Base-by-base conservation (phyloP, 30 jellyfish, hydroid and myxozoan species). In the Sanderia malayensis region DNA sequence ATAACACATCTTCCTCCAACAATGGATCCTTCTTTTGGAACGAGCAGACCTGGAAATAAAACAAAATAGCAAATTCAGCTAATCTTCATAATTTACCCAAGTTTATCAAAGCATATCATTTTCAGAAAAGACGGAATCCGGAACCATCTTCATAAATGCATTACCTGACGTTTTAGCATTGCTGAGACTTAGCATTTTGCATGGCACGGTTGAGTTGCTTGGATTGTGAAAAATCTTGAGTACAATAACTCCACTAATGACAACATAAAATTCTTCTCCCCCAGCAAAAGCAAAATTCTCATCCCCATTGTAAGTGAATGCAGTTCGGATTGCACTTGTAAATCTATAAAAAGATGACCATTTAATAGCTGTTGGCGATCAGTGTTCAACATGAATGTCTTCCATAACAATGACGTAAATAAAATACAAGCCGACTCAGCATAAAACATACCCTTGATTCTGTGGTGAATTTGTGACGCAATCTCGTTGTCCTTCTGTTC, bases 221-320 rank as follows among this genome's bases (percentile, higher is more conserved):
- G 89, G 88, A 62, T 84, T 49, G 47, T 67, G 95, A 41, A 74
- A 71, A 33, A 67, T 53, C 76, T 84, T 63, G 27, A 75, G 29
- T 26, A 84, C 90, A 8, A 84, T 27, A 61, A 70, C 76, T 30
- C 87, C 37, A 47, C 79, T 86, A 67, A 86, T 80, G 22, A 67
- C 79, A 20, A 86, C 94, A 45, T 75, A 86, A 23, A 86, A 73
- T 49, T 86, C 96, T 74, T 86, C 96, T 19, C 96, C 96, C 32
- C 94, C 96, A 22, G 94, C 89, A 79, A 80, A 79, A 20, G 84
- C 88, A n/a, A 86, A 27, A 52, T 79, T 65, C 75, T 79, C 94
- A 15, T 52, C 76, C 7, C 96, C 96, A 53, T 69, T 53, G 77
- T 58, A 86, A 1, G 90, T 86, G 69, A 86, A 86, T 17, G 88